Evolutionary conservation across 2,113 vertebrate species (phyloP).

Genomic region (Syngnathus floridae): DNA sequence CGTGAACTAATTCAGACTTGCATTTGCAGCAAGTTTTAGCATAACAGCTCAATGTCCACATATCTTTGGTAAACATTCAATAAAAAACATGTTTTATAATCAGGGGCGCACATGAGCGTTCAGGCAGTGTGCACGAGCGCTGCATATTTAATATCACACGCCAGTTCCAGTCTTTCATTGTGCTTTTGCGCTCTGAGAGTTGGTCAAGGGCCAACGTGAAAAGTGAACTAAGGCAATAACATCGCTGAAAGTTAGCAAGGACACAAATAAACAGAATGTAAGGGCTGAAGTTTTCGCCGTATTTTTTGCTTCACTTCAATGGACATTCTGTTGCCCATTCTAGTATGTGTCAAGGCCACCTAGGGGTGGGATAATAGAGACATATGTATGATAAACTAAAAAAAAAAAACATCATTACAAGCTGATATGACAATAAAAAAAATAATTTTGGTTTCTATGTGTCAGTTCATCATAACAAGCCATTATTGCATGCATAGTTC

Average conservation of each 20-base stretch:
- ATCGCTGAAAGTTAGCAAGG: neutral
- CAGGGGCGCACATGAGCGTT: no score
- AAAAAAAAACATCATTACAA: neutral
- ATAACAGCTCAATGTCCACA: neutral
- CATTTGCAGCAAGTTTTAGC: neutral
- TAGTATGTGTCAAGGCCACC: neutral
- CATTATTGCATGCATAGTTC: neutral
- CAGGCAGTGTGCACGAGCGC: no score
- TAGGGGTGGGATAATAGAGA: neutral
- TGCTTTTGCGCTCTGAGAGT: no score
- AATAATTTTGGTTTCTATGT: neutral
- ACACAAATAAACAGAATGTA: neutral
- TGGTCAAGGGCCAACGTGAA: no score
- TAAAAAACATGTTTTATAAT: no score
- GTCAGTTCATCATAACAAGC: neutral
- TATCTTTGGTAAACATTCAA: no score
- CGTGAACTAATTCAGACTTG: slow-evolving; percentile 1
- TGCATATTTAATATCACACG: no score
- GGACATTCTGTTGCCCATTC: neutral
- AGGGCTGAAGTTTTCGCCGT: neutral
- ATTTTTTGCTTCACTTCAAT: neutral
- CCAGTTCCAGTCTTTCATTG: no score
- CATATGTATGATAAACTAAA: neutral
- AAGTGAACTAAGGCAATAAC: no score
- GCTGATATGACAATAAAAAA: neutral